A percentile compares a stretch with the other conserved stretches of the same genome.
phyloP scores from a whole-genome alignment of 2,888 invertebrate genomes.

The Antitype chi region DNA sequence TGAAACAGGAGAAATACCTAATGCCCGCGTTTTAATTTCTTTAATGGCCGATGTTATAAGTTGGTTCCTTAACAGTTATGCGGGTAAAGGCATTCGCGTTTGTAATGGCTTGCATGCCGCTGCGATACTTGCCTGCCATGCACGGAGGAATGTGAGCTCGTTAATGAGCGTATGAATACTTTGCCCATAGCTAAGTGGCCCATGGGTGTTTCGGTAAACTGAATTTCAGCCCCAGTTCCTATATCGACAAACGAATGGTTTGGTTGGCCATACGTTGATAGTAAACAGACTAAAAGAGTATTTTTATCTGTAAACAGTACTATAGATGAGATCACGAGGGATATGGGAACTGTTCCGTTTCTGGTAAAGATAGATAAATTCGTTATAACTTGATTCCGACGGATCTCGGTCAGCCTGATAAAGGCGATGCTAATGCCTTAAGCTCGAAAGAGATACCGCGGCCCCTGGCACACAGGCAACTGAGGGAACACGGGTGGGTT shows the following conservation, averaged over 20 bases:
- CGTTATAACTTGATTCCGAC: not conserved
- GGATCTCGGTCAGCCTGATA: not conserved
- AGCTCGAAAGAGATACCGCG: too few relatives aligned
- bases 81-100: slow-evolving; percentile 20
- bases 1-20: slow-evolving; percentile 2
- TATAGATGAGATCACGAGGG: not conserved
- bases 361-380: not conserved
- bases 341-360: not conserved
- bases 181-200: slow-evolving; percentile 12
- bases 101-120: slow-evolving; percentile 4
- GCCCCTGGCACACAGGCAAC: too few relatives aligned
- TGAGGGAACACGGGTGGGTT: too few relatives aligned
- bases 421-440: not conserved
- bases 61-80: slow-evolving; percentile 27
- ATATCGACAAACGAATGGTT: not conserved
- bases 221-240: slow-evolving; percentile 11
- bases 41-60: slow-evolving; percentile 11
- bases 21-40: slow-evolving; percentile 24
- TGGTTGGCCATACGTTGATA: too few relatives aligned
- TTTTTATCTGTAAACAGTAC: not conserved
- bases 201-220: slow-evolving; percentile 10
- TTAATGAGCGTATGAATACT: slow-evolving; percentile 47
- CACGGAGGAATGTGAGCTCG: slow-evolving; percentile 41
- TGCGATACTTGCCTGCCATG: slow-evolving; percentile 15
- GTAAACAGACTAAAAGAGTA: not conserved